Conservation (phyloP, 2,113 vertebrate species). For the Brevimyrus niger region DNA sequence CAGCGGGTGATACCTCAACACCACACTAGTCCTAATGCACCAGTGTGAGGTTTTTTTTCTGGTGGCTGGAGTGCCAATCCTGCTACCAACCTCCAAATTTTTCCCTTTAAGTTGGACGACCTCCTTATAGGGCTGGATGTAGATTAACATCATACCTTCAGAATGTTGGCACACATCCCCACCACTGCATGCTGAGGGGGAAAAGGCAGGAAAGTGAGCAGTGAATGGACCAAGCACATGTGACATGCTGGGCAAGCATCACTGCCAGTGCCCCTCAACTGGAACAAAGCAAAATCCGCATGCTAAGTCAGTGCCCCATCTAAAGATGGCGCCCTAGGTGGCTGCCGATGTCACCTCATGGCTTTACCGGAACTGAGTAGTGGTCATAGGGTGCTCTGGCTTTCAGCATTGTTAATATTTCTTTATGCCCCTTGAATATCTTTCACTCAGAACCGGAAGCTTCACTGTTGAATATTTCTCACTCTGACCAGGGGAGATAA, state of each 20-base stretch:
- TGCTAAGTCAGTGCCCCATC: neutral
- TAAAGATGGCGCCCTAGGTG: neutral
- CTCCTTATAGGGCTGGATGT: too few species aligned
- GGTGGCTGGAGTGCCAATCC: too few species aligned
- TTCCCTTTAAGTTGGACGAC: too few species aligned
- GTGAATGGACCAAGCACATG: neutral
- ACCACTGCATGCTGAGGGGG: too few species aligned
- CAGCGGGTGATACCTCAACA: too few species aligned
- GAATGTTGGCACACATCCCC: too few species aligned
- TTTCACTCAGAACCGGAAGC: neutral
- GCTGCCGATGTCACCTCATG: neutral
- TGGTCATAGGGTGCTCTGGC: neutral
- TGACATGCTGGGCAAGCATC: neutral
- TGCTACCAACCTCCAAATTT: too few species aligned
- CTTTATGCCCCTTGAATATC: neutral
- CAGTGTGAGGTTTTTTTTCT: too few species aligned
- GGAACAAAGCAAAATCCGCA: neutral
- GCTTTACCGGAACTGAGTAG: neutral
- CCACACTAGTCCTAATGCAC: too few species aligned
- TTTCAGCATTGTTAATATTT: neutral
- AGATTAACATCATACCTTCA: too few species aligned
- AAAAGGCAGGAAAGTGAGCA: neutral
- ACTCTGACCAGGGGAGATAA: neutral
- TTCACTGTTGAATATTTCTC: neutral
- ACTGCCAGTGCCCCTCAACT: neutral